Evolutionary conservation across 2,113 vertebrate species (phyloP), one percentile per base, ranked within the genome.

Genomic region (Corythornis madagascariensis): DNA sequence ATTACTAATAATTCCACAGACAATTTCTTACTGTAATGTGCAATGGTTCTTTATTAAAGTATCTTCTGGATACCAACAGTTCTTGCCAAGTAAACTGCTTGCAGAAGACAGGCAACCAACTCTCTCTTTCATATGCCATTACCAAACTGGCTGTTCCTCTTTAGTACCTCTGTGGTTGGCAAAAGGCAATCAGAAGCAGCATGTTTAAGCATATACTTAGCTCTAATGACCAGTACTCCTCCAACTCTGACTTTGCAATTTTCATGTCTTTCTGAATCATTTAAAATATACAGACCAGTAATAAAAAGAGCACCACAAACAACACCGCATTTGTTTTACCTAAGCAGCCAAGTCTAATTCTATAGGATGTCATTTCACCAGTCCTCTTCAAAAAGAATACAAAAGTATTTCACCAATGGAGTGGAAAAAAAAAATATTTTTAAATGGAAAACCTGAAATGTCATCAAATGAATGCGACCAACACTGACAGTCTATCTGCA

Each of bases 121-220:
- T 94, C 61, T 79, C 57, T n/a, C 55, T 66, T 78, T 59, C 50
- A 48, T 3, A 21, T 22, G 53, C 52, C 42, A 28, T 73, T 87
- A 94, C 86, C 84, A 92, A 96, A 95, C 86, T 84, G 92, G 94
- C 91, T 91, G 70, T 52, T 91, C 92, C 67, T 86, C 92, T 94
- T 89, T 29, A 61, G 90, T 38, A 80, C 29, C 57, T 89, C 67
- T 87, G 89, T 3, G 3, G 94, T 86, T 89, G 94, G 90, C 90
- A 93, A 72, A 28, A 64, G 74, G 67, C 19, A 13, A 82, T 90
- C 43, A 84, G 61, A 78, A 89, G 82, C 82, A 63, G 47, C 70
- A 82, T 63, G 81, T 24, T 79, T 59, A 33, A 63, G 75, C 52
- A 79, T 52, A 76, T 28, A 85, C 40, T 92, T 81, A 89, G 77